Evolutionary conservation across 2,888 invertebrate genomes (phyloP), one percentile per base, ranked within the genome.

Genomic region (Eupeodes latifasciatus): DNA sequence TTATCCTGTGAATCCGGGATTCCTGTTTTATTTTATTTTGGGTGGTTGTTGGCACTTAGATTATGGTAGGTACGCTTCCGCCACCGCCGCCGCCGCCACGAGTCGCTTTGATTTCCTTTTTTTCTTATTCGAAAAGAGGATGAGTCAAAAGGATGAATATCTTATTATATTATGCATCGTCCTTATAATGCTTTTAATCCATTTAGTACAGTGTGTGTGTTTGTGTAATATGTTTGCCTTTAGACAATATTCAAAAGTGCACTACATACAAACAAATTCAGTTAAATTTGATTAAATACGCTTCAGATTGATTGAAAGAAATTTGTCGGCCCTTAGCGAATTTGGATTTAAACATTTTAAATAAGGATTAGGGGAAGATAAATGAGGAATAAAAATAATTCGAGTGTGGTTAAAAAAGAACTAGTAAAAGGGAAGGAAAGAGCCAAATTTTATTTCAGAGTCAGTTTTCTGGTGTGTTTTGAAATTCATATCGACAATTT

Each of bases 131-230:
- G 0, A 40, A 40, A 14, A 53, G 44, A 0, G 19, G 44, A 53
- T 47, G 47, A 61, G 57, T 44, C 55, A 9, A 11, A 77, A 55
- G 51, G 69, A 77, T 71, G 61, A 53, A 71, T 74, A 78, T 83
- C 67, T 62, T 75, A 81, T 83, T 86, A 79, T 76, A 69, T 40
- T 40, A 55, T 66, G 71, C 40, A 55, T 71, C 40, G 40, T 55
- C 40, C 55, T 69, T 66, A 49, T 64, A 80, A 67, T 72, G 40
- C 61, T 84, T 78, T 84, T 87, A 87, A 87, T 87, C 87, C 84
- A 66, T 84, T 84, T 81, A 81, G 69, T 66, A 19, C 9, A 3
- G 9, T 61, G 10, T 36, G 19, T 67, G 74, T 74, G 62, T 62
- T 61, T 78, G 57, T 72, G 44, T 3, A 27, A 27, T 27, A 27